A percentile compares a stretch with the other conserved stretches of the same genome.
Conservation (phyloP, 2,797 vertebrate species). For the Rallus crepitans region DNA sequence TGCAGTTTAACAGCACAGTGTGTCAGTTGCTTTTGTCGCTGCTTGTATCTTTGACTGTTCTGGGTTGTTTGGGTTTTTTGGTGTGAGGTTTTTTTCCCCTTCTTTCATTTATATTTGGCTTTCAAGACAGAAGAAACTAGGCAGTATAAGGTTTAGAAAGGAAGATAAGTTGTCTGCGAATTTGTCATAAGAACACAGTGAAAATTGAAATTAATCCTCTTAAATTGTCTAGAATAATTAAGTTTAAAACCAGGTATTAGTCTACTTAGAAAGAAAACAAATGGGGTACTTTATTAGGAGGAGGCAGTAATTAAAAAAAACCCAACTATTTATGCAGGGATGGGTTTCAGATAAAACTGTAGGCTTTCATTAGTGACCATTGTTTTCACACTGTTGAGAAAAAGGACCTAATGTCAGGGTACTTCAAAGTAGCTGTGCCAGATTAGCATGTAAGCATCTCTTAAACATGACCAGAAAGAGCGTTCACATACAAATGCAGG, state of each 20-base stretch:
- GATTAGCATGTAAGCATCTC: slow-evolving; percentile 53
- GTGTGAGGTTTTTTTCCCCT: too few relatives aligned
- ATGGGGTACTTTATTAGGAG: not conserved
- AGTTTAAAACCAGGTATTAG: slow-evolving; percentile 25
- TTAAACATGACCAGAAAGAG: slow-evolving; percentile 3
- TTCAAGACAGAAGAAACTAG: slow-evolving; percentile 46
- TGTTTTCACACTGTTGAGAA: slow-evolving; percentile 41
- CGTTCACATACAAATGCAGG: slow-evolving; percentile 13
- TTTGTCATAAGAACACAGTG: slow-evolving; percentile 36
- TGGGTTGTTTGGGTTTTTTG: not conserved
- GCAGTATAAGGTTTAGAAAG: slow-evolving; percentile 8
- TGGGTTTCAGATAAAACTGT: not conserved
- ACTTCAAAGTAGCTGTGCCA: slow-evolving; percentile 22
- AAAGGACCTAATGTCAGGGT: slow-evolving; percentile 18
- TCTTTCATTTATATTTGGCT: slow-evolving; percentile 50
- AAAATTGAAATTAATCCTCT: slow-evolving; percentile 68
- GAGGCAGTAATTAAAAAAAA: slow-evolving; percentile 19
- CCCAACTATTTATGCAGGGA: not conserved
- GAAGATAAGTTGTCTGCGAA: slow-evolving; percentile 48
- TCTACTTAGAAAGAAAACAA: slow-evolving; percentile 39
- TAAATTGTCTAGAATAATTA: slow-evolving; percentile 36
- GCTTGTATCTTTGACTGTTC: slow-evolving; percentile 49
- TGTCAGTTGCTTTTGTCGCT: slow-evolving; percentile 63
- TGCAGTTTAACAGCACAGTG: slow-evolving; percentile 41
- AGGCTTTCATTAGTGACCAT: slow-evolving; percentile 50